Base-by-base conservation (phyloP, 2,113 vertebrate genomes). In the Ceyx melanurus region DNA sequence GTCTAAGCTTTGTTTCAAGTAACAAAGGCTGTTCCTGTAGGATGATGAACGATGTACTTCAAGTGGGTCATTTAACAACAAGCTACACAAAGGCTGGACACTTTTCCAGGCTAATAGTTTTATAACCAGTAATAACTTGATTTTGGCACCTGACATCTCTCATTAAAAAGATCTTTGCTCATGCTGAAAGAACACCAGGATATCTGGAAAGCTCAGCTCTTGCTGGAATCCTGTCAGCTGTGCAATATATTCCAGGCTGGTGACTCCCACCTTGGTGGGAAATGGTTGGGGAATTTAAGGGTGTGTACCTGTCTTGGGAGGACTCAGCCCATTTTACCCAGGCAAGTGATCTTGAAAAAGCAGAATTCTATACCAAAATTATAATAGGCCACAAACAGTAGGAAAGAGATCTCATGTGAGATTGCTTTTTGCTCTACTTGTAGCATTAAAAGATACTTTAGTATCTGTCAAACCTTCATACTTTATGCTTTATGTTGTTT, bases 71-170 rank as follows among this genome's bases (percentile, higher is more conserved):
- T 88, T 95, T 89, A 78, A 89, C 56, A 80, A n/a, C 60, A 71
- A 82, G 43, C 42, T 64, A 54, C 74, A 87, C 83, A 81, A 78
- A 84, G 68, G 42, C 42, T 91, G 79, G 68, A 64, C 3, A 1
- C 95, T 93, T 93, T 94, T 94, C 66, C 62, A 76, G 62, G n/a
- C 43, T 64, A 54, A 88, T 54, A 33, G 81, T 68, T 90, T 94
- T 84, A 74, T 82, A 80, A 82, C 68, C 35, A 78, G 45, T 51
- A 93, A 86, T 82, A 50, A 51, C 68, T 76, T 76, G 70, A 57
- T 91, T 92, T 92, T 91, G 87, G 66, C 74, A 82, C 82, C 65
- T 79, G 92, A 64, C n/a, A 66, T 50, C 33, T 85, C 85, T 85
- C 58, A 57, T 91, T 94, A 80, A 62, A 88, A 83, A 71, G 26